A percentile compares a stretch with the other conserved stretches of the same genome.
phyloP scores from a whole-genome alignment of 2,888 invertebrate genomes.

The Adelognathus sp. region DNA sequence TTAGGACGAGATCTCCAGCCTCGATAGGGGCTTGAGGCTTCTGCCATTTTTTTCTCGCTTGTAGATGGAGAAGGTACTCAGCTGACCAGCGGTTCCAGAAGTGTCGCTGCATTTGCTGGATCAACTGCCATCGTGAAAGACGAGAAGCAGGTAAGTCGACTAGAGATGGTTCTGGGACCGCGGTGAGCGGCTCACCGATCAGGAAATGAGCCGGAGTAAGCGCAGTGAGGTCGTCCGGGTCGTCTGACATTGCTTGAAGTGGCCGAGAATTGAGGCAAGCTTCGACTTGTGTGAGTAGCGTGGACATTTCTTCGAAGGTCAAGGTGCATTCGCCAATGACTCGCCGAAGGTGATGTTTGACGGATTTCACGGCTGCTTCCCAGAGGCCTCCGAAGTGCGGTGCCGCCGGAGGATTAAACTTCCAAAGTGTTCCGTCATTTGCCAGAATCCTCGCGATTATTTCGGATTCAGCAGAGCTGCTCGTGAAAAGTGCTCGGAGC shows the following conservation, averaged over 20 bases:
- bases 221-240: constrained; percentile 18
- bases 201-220: constrained; percentile 27
- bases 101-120: too few species aligned
- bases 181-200: constrained; percentile 7
- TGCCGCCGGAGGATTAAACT: constrained; percentile 66
- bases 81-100: constrained; percentile 24
- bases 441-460: constrained; percentile 14
- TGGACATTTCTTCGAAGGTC: not conserved
- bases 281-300: not conserved
- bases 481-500: constrained; percentile 22
- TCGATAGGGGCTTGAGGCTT: not conserved
- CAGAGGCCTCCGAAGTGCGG: constrained; percentile 68
- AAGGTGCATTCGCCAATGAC: not conserved
- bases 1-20: not conserved
- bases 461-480: not conserved
- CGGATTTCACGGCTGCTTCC: too few species aligned
- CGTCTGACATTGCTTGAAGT: constrained; percentile 34
- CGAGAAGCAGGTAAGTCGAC: not conserved
- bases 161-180: constrained; percentile 20
- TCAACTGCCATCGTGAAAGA: not conserved
- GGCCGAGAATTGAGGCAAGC: not conserved
- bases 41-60: constrained; percentile 19
- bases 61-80: constrained; percentile 1
- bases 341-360: not conserved
- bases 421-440: constrained; percentile 62